phyloP scores from a whole-genome alignment of 2,888 invertebrate genomes.

The Azorinus chamasolen region DNA sequence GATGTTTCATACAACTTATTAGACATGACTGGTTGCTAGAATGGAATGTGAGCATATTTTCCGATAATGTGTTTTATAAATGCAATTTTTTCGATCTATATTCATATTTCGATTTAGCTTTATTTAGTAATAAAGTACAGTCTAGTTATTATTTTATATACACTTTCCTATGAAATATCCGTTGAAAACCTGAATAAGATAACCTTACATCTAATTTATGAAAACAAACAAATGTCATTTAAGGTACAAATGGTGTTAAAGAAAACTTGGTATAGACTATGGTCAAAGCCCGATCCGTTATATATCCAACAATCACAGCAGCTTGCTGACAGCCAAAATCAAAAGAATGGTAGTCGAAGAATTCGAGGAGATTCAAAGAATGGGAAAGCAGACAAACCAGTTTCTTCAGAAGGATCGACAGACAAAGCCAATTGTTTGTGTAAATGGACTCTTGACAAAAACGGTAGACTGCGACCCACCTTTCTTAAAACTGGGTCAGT shows the following conservation, averaged over 20 bases:
- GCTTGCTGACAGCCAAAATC: constrained; percentile 34
- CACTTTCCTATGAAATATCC: too few species aligned
- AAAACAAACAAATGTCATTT: neutral
- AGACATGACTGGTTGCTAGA: too few species aligned
- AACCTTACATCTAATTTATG: neutral
- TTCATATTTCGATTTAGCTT: too few species aligned
- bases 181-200: neutral
- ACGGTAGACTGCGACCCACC: constrained; percentile 45
- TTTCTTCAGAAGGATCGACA: constrained; percentile 51
- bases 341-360: constrained; percentile 33
- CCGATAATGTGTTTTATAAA: too few species aligned
- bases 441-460: constrained; percentile 63
- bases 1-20: too few species aligned
- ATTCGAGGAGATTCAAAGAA: constrained; percentile 2
- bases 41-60: too few species aligned
- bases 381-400: constrained; percentile 13
- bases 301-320: constrained; percentile 55
- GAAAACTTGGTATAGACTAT: constrained; percentile 70
- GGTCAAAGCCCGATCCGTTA: constrained; percentile 55
- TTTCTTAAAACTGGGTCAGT: constrained; percentile 36
- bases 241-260: constrained; percentile 77
- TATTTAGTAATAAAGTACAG: too few species aligned
- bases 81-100: too few species aligned
- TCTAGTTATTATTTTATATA: too few species aligned
- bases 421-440: constrained; percentile 48